Base-by-base conservation (phyloP, 1,140 invertebrate species). In the Drosophila sucinea region DNA sequence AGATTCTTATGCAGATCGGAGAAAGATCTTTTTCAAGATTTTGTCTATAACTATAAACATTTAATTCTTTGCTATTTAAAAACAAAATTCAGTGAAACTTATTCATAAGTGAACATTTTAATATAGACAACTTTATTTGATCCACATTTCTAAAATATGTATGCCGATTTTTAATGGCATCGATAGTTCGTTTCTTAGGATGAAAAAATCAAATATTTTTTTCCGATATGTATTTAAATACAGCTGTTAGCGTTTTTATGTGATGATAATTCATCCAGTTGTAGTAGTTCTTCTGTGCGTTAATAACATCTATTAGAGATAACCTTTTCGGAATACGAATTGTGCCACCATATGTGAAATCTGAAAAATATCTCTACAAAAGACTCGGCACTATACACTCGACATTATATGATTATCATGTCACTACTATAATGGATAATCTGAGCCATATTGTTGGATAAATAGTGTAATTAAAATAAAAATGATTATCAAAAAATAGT, bases 401-500 rank as follows among this genome's bases (percentile, higher is more conserved):
- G 44, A 47, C 44, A 47, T 47, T 23, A 47, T 7, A 47, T 47
- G 17, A 47, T 47, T 47, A 25, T 25, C 17, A 25, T 47, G 44
- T 23, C 44, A 47, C 44, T 47, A 51, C 23, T 51, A 51, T 25
- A 51, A 51, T 27, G 23, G 44, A 51, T 51, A 10, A 51, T 51
- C 27, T 27, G n/a, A 51, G 44, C 44, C 44, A 51, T 51, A 51
- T 51, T 51, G 44, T 51, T 51, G 44, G 44, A 47, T 47, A 47
- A 47, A 23, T 47, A 47, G 44, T 47, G 17, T 47, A 47, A 47
- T 47, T 47, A 7, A 23, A 47, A 47, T 23, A 47, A 47, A 47
- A 5, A 17, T 25, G 44, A 25, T 47, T 25, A 47, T 47, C 17
- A 25, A 8, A 38, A 38, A 11, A 11, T 38, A 38, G 35, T 38